Percentiles rank a stretch among this genome's conserved stretches.
Conservation (phyloP, 2,797 vertebrate genomes). For the Tadarida brasiliensis region DNA sequence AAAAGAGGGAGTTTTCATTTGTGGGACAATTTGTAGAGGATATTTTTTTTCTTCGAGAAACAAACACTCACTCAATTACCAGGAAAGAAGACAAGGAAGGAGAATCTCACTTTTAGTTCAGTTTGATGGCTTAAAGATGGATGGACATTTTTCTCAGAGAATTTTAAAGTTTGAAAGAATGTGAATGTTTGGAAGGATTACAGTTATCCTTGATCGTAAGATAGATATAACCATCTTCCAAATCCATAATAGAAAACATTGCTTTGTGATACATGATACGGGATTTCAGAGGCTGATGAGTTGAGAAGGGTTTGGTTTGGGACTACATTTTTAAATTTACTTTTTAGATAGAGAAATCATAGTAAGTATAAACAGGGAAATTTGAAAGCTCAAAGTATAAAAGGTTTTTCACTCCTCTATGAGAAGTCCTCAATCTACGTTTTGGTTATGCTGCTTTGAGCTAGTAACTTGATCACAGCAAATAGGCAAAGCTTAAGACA, state of each 20-base stretch:
- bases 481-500: not conserved
- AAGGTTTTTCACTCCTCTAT: not conserved
- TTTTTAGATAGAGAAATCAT: not conserved
- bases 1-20: not conserved
- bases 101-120: not conserved
- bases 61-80: not conserved
- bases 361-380: not conserved
- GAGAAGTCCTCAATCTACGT: not conserved
- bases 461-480: not conserved
- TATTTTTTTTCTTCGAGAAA: constrained; percentile 2
- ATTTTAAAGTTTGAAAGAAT: constrained; percentile 12
- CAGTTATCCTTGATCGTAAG: not conserved
- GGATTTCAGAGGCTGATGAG: not conserved
- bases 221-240: not conserved
- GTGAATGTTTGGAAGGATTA: not conserved
- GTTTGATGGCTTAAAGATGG: not conserved
- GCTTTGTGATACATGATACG: not conserved
- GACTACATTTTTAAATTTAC: not conserved
- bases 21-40: not conserved
- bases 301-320: not conserved
- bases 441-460: not conserved
- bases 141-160: not conserved
- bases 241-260: not conserved
- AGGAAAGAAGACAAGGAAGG: not conserved
- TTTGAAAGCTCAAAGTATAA: not conserved